phyloP scores from a whole-genome alignment of 2,888 invertebrate genomes.

The Apotomis betuletana region DNA sequence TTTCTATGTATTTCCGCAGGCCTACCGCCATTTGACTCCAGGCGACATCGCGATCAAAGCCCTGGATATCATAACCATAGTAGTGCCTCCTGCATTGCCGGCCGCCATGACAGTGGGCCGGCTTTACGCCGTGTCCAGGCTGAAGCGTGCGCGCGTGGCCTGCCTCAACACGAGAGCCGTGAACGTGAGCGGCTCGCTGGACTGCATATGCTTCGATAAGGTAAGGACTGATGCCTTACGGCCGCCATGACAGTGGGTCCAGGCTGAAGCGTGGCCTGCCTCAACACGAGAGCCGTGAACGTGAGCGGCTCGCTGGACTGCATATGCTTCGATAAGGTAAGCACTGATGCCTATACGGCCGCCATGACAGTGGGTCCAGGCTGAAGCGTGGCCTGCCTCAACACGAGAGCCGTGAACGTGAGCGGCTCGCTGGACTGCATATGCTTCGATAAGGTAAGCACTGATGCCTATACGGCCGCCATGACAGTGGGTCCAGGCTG shows the following conservation, averaged over 20 bases:
- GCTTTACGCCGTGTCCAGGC: slow-evolving; percentile 93
- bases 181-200: slow-evolving; percentile 95
- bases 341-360: no score
- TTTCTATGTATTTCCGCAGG: slow-evolving; percentile 66
- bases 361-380: no score
- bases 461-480: no score
- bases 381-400: slow-evolving; percentile 89
- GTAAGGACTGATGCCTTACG: neutral
- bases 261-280: slow-evolving; percentile 94
- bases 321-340: slow-evolving; percentile 89
- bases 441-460: slow-evolving; percentile 86
- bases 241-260: slow-evolving; percentile 98
- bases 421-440: slow-evolving; percentile 95
- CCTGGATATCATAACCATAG: slow-evolving; percentile 96
- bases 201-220: slow-evolving; percentile 93
- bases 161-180: slow-evolving; percentile 97
- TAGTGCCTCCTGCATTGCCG: slow-evolving; percentile 97
- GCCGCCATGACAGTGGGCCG: slow-evolving; percentile 98
- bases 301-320: slow-evolving; percentile 95
- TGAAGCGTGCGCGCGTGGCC: slow-evolving; percentile 90
- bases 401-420: slow-evolving; percentile 96
- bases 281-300: slow-evolving; percentile 96
- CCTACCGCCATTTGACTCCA: slow-evolving; percentile 83
- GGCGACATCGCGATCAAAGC: slow-evolving; percentile 89
- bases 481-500: no score